Conservation (phyloP, 2,888 invertebrate genomes). For the Lasioglossum oenotherae region DNA sequence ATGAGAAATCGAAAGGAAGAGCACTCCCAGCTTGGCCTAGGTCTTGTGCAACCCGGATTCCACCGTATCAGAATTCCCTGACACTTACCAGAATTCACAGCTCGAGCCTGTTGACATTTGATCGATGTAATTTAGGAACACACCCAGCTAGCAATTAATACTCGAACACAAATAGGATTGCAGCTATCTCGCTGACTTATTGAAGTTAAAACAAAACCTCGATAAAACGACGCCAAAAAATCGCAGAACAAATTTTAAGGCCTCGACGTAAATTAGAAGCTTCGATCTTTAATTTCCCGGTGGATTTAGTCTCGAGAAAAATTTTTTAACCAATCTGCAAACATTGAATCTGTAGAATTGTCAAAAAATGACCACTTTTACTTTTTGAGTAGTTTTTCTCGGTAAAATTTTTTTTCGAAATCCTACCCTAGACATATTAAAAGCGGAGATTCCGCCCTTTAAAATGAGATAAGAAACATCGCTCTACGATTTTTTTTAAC, state of each 20-base stretch:
- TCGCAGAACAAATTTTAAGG: background rate
- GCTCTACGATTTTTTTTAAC: too few species aligned
- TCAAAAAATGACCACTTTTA: too few species aligned
- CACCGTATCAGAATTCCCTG: conserved; percentile 27
- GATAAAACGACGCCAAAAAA: background rate
- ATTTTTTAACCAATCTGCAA: background rate
- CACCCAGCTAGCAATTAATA: background rate
- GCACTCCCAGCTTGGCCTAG: conserved; percentile 38
- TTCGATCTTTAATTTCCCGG: background rate
- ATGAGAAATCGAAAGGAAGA: conserved; percentile 57
- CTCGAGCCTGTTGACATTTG: background rate
- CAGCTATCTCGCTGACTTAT: background rate
- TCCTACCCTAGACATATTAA: fast-evolving
- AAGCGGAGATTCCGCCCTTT: too few species aligned
- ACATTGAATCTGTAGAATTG: background rate
- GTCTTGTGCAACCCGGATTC: conserved; percentile 35
- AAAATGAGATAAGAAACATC: too few species aligned
- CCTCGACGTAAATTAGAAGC: background rate
- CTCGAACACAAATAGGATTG: background rate
- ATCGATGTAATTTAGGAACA: background rate
- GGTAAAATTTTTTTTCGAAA: too few species aligned
- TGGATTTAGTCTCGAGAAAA: background rate
- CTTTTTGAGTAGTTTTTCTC: too few species aligned
- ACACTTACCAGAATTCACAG: conserved; percentile 50
- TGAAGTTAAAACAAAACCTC: background rate